phyloP scores from a whole-genome alignment of 1,140 invertebrate species.

The Drosophila seguyi region DNA sequence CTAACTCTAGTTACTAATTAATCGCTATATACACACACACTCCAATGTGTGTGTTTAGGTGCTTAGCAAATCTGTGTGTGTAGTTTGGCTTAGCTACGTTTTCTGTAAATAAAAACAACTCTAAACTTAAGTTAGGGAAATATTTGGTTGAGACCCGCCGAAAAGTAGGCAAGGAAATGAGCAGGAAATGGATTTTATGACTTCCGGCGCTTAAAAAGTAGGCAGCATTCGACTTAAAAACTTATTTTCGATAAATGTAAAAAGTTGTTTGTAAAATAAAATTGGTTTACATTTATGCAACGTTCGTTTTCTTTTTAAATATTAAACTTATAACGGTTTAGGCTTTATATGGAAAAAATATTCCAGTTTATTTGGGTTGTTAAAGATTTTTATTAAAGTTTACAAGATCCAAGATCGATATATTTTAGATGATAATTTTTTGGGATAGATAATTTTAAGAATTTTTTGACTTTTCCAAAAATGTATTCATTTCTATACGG shows the following conservation, averaged over 20 bases:
- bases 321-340: neutral
- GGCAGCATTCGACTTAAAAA: neutral
- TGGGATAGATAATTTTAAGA: too few relatives aligned
- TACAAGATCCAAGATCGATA: too few relatives aligned
- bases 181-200: too few relatives aligned
- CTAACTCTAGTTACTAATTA: conserved; percentile 31
- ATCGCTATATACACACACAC: neutral
- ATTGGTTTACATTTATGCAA: neutral
- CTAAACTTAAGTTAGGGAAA: conserved; percentile 11
- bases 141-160: neutral
- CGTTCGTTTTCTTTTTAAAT: neutral
- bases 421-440: too few relatives aligned
- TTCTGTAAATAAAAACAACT: conserved; percentile 43
- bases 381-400: neutral
- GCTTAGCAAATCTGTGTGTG: conserved; percentile 41
- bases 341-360: neutral
- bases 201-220: neutral
- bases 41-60: neutral
- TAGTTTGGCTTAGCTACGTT: conserved; percentile 20
- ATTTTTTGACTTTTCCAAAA: too few relatives aligned
- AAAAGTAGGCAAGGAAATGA: neutral
- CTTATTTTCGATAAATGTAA: neutral
- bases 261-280: conserved; percentile 4
- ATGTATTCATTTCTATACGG: too few relatives aligned
- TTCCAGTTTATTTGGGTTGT: neutral